Base-by-base conservation (phyloP, 2,888 invertebrate species). In the Zaprionus lineosus region DNA sequence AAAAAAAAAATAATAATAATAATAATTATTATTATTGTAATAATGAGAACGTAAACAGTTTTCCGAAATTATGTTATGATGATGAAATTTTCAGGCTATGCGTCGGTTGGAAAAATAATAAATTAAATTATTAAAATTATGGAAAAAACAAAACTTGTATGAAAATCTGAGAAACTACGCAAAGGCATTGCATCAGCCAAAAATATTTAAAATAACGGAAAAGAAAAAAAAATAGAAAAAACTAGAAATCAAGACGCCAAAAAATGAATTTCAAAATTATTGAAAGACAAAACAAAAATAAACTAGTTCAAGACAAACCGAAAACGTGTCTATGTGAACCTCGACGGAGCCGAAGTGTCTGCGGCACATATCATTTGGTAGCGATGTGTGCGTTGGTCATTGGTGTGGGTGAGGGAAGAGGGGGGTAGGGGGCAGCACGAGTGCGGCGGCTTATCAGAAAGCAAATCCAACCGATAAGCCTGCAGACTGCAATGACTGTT, bases 291-390 rank as follows among this genome's bases (percentile, higher is more conserved):
- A 46, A 31, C 11, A 7, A 12, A 8, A 11, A 24, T 6, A 64
- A 69, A 66, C 66, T 71, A 66, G 66, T 62, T 71, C 66, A 70
- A 66, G 70, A 60, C 68, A 69, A 59, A 33, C 12, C 14, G 4
- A 46, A 48, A 28, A 29, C 21, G 19, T 24, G 33, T 26, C 28
- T 28, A n/a, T 34, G 18, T 44, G 57, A 43, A 44, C 50, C 24
- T 19, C 52, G 34, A 28, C 52, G 52, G 46, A 63, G 67, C 31
- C 67, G 56, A 24, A 40, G 28, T 63, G 64, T 64, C 64, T 63
- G 47, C 63, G 37, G 33, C 47, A 29, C n/a, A n/a, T n/a, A n/a
- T n/a, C n/a, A n/a, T n/a, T n/a, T n/a, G n/a, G n/a, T n/a, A n/a
- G n/a, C n/a, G n/a, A n/a, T n/a, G n/a, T n/a, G n/a, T n/a, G n/a